Conservation (phyloP, 2,888 invertebrate genomes). For the Drosophila demipolita region DNA sequence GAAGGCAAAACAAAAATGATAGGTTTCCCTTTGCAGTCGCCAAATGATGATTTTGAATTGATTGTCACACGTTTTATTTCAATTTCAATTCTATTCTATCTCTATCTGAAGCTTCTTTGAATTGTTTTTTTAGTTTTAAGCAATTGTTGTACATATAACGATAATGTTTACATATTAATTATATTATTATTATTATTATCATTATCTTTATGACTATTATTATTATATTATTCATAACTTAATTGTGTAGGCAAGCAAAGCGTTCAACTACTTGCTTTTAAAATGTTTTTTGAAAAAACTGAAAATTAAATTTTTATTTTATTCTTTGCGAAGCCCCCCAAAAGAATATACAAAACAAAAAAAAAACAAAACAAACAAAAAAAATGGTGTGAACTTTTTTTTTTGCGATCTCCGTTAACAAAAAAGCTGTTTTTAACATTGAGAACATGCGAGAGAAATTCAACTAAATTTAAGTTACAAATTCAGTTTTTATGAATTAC, state of each 20-base stretch:
- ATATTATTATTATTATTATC: slow-evolving; percentile 54
- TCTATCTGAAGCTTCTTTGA: slow-evolving; percentile 28
- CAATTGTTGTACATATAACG: slow-evolving; percentile 67
- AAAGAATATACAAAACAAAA: slow-evolving; percentile 11
- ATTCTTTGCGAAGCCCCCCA: slow-evolving; percentile 27
- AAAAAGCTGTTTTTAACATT: slow-evolving; percentile 48
- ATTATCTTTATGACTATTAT: slow-evolving; percentile 55
- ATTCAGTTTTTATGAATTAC: slow-evolving; percentile 77
- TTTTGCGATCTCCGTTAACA: slow-evolving; percentile 64
- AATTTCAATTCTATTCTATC: slow-evolving; percentile 20
- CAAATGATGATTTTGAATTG: slow-evolving; percentile 31
- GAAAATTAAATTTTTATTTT: slow-evolving; percentile 51
- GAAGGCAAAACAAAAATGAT: slow-evolving; percentile 17
- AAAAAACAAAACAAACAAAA: slow-evolving; percentile 9
- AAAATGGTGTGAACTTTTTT: slow-evolving; percentile 65
- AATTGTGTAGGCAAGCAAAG: slow-evolving; percentile 54
- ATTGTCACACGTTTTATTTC: slow-evolving; percentile 11
- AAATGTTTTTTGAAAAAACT: slow-evolving; percentile 80
- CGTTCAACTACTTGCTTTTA: slow-evolving; percentile 73
- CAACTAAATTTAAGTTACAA: slow-evolving; percentile 51
- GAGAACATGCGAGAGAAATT: slow-evolving; percentile 54
- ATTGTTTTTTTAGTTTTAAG: slow-evolving; percentile 76
- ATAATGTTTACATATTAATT: slow-evolving; percentile 40
- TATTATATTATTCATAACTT: slow-evolving; percentile 48
- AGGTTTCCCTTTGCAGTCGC: slow-evolving; percentile 31